phyloP scores from a whole-genome alignment of 2,797 vertebrate genomes.

The Gallinago stenura region DNA sequence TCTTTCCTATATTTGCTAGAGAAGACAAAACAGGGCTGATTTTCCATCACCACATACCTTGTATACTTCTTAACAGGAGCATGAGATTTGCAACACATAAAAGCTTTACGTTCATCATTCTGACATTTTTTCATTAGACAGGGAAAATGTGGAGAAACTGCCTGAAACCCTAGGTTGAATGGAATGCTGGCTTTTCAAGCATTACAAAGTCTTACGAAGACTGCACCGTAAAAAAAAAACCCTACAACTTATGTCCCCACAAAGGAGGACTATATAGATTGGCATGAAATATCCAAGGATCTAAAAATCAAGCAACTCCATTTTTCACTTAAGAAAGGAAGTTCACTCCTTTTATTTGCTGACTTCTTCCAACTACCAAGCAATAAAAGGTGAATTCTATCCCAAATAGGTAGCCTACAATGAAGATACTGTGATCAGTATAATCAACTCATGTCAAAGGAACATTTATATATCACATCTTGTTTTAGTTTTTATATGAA shows the following conservation, averaged over 20 bases:
- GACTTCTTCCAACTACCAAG: background rate
- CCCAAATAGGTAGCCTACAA: background rate
- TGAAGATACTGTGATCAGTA: background rate
- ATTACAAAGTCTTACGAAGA: background rate
- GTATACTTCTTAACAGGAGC: background rate
- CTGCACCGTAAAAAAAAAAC: background rate
- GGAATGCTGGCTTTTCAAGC: background rate
- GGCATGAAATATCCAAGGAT: background rate
- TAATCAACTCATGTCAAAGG: background rate
- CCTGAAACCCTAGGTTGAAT: background rate
- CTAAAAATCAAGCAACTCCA: background rate
- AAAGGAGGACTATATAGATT: background rate
- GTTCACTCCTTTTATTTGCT: background rate
- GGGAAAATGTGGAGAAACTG: background rate
- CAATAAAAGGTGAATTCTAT: background rate
- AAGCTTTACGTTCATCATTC: background rate
- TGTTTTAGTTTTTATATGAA: background rate
- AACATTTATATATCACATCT: background rate
- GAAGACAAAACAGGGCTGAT: background rate
- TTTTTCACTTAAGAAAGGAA: background rate
- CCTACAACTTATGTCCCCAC: background rate
- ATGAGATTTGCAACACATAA: background rate
- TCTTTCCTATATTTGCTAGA: background rate
- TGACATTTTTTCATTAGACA: background rate
- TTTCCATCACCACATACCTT: background rate